These are phyloP conservation scores for Montifringilla adamsi DNA, from an alignment of 2,113 vertebrate genomes.

Conservation along the genomic window DNA sequence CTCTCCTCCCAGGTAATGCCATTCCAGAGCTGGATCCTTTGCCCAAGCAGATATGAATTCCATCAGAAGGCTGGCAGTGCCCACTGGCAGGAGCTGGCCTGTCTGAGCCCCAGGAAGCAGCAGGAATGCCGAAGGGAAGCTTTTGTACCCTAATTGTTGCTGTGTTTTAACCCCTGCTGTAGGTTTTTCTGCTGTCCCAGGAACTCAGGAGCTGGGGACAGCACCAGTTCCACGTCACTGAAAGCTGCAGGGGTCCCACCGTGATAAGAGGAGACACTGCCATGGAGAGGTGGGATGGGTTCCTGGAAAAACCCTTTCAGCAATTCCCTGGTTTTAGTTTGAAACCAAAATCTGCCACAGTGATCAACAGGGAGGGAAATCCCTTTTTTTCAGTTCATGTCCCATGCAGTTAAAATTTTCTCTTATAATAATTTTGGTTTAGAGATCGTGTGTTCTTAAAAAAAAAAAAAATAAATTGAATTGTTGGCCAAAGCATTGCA, in stretches of 20 bases:
- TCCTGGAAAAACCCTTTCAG: background rate
- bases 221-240: fast-evolving
- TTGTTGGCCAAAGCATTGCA: background rate
- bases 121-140: background rate
- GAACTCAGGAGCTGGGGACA: background rate
- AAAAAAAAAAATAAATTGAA: background rate
- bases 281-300: background rate
- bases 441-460: background rate
- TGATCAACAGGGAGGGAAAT: background rate
- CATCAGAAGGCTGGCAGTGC: background rate
- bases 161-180: background rate
- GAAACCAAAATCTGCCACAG: background rate
- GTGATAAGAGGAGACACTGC: fast-evolving
- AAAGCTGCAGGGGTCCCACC: background rate
- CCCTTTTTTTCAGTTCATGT: background rate
- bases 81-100: background rate
- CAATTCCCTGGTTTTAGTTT: background rate
- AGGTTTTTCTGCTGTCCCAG: background rate
- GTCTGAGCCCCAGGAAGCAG: background rate
- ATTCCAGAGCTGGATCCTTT: background rate
- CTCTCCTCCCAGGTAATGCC: background rate
- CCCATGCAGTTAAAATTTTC: background rate
- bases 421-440: background rate
- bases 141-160: no score
- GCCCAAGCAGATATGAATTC: fast-evolving